These are phyloP conservation scores for Enteromius anoplus DNA, from an alignment of 2,797 vertebrate species.

Conservation along the genomic window DNA sequence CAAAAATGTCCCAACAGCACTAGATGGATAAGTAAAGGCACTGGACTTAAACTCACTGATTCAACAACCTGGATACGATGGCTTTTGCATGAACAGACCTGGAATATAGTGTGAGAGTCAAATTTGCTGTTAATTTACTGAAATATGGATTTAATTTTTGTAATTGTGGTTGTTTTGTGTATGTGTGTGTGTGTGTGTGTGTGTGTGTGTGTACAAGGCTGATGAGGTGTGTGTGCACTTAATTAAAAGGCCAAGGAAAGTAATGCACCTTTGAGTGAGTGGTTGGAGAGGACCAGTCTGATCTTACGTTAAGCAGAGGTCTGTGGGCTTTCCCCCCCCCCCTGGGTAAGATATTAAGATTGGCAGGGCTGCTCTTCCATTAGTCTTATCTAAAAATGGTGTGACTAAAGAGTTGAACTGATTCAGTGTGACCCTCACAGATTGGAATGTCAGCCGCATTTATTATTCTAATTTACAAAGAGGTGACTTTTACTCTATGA, in stretches of 20 bases:
- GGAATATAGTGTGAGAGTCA: neutral
- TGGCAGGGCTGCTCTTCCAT: conserved; percentile 48
- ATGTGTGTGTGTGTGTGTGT: neutral
- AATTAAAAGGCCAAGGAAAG: conserved; percentile 19
- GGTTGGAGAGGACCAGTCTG: conserved; percentile 18
- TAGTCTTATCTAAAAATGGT: conserved; percentile 43
- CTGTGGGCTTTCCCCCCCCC: conserved; percentile 11
- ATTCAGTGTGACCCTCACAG: conserved; percentile 48
- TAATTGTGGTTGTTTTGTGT: neutral
- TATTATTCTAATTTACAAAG: conserved; percentile 47
- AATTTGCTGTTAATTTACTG: neutral
- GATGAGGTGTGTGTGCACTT: conserved; percentile 15
- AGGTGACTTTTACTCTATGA: conserved; percentile 50
- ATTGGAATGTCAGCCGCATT: conserved; percentile 45
- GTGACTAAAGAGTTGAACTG: conserved; percentile 52
- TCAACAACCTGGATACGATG: neutral
- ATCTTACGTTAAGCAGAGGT: conserved; percentile 28
- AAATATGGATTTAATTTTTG: neutral
- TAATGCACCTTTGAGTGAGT: conserved; percentile 26
- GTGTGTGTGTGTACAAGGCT: neutral
- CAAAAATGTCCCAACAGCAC: neutral
- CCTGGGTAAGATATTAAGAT: conserved; percentile 30
- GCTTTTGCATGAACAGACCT: neutral
- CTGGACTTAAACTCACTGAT: neutral
- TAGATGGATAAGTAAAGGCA: neutral